Base-by-base conservation (phyloP, 2,888 invertebrate species). In the Drosophila antonietae region DNA sequence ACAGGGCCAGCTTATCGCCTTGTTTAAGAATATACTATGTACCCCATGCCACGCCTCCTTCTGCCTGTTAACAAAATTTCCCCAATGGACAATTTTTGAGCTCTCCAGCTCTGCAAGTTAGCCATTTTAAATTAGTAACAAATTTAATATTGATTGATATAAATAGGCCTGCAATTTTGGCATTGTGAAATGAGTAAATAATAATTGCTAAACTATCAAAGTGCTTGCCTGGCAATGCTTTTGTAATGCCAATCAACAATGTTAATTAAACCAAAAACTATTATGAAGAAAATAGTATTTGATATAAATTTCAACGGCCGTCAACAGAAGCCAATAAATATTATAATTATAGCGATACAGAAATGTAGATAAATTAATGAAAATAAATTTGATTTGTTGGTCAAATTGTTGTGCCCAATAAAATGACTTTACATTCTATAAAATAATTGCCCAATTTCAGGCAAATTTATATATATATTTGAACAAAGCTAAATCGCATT, bases 311-410 rank as follows among this genome's bases (percentile, higher is more conserved):
- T 18, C 18, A 31, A 33, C 51, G 4, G 20, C 33, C 7, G 12
- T 20, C 33, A 33, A 3, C 3, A 12, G 3, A 3, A 33, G 18
- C 51, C 18, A n/a, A 51, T 35, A 18, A 51, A 51, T 51, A 14
- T 18, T 20, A 14, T 51, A 35, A 35, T 35, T 35, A 52, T 15
- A 49, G 10, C 31, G 35, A 64, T 12, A 9, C 7, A 41, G 28
- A 10, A 41, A 41, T 10, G 12, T 35, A 15, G 14, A 23, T 3
- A 46, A 65, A 52, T 41, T 56, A 57, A 57, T 57, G 37, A 18
- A 60, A 63, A 9, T 44, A 20, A 39, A 61, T 72, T 47, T 59
- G 37, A 58, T 64, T 47, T 35, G 14, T 33, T 47, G 44, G 15
- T 43, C 35, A 55, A 58, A 52, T 63, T 60, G 20, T 43, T 39